Evolutionary conservation across 2,888 invertebrate species (phyloP).

Genomic region (Euspilapteryx auroguttella): DNA sequence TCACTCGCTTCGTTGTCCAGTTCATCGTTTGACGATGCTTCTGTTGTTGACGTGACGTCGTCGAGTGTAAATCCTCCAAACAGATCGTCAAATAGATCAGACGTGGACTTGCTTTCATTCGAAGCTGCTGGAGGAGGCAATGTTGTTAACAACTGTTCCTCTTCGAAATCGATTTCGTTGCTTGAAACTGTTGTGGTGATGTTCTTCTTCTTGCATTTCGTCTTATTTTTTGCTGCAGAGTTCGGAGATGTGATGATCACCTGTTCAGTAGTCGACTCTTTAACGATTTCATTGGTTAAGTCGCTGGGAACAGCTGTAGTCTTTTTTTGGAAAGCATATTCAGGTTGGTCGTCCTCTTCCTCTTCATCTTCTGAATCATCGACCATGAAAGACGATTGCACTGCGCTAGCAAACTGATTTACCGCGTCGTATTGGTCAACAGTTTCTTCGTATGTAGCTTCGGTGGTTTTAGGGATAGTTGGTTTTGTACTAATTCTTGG

Average conservation of each 20-base stretch:
- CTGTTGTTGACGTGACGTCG: constrained; percentile 13
- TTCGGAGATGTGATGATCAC: constrained; percentile 15
- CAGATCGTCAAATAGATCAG: constrained; percentile 29
- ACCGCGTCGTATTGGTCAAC: constrained; percentile 8
- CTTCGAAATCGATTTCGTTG: constrained; percentile 9
- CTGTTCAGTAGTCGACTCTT: constrained; percentile 17
- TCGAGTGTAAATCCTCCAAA: constrained; percentile 28
- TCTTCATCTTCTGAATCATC: constrained; percentile 11
- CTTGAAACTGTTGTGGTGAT: constrained; percentile 16
- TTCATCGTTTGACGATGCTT: constrained; percentile 13
- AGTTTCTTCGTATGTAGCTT: constrained; percentile 14
- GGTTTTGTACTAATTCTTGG: constrained; percentile 9
- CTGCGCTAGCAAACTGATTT: not conserved
- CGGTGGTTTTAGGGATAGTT: constrained; percentile 11
- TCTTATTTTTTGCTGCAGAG: constrained; percentile 26
- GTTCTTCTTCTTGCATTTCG: constrained; percentile 47
- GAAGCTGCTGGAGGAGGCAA: constrained; percentile 14
- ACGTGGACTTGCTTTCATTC: constrained; percentile 15
- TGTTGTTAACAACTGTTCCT: not conserved
- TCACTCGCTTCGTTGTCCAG: constrained; percentile 5
- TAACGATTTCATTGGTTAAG: constrained; percentile 15
- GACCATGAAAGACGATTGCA: constrained; percentile 7
- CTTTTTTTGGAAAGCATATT: too few relatives aligned
- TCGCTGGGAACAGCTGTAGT: constrained; percentile 10
- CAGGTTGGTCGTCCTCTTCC: constrained; percentile 9